These are phyloP conservation scores for Nycticorax nycticorax DNA, from an alignment of 2,113 vertebrate genomes.

Conservation along the genomic window DNA sequence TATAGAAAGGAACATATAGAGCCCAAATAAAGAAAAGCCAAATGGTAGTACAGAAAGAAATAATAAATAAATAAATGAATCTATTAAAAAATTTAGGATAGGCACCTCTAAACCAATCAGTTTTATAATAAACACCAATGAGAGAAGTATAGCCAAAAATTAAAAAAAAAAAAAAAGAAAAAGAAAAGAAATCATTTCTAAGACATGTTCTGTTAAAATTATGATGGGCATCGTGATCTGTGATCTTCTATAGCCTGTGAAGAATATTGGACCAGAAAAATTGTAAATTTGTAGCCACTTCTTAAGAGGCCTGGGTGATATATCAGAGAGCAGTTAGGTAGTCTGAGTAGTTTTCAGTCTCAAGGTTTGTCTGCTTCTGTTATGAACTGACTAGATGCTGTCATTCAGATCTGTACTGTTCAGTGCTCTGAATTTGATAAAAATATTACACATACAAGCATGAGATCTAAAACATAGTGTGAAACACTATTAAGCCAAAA, in stretches of 20 bases:
- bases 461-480: not conserved
- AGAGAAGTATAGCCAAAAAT: not conserved
- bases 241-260: not conserved
- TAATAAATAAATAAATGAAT: not conserved
- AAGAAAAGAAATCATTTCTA: not conserved
- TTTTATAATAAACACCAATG: not conserved
- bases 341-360: not conserved
- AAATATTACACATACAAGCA: not conserved
- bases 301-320: not conserved
- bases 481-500: not conserved
- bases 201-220: not conserved
- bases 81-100: not conserved
- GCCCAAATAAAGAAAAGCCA: not conserved
- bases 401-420: not conserved
- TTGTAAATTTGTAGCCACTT: not conserved
- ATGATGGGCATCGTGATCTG: not conserved
- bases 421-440: not conserved
- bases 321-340: not conserved
- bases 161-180: not conserved
- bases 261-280: not conserved
- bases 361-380: not conserved
- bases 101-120: not conserved
- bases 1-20: not conserved
- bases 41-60: not conserved
- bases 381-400: not conserved